Base-by-base conservation (phyloP, 2,797 vertebrate species). In the Parotocinclus haroldoi region DNA sequence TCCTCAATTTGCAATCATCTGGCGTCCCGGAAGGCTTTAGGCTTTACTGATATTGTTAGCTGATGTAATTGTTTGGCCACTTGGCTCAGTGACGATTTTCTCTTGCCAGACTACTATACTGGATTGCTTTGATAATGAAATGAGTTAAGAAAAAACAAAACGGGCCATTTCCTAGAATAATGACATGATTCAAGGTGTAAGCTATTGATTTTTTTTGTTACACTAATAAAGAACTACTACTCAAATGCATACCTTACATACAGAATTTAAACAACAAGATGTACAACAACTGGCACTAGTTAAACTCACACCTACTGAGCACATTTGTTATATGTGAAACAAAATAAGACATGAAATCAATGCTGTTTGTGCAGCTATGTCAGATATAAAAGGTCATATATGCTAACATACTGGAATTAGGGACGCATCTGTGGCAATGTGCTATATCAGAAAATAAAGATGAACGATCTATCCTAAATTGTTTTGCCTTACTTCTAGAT, bases 61-160 rank as follows among this genome's bases (percentile, higher is more conserved):
- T 72, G 70, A 66, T 69, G 66, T 58, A 65, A 75, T 75, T 72
- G 69, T 69, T 72, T 66, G 50, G 58, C 51, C 76, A 49, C 58
- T 72, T 72, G 69, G 72, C 58, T 45, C 62, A 52, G 49, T 16
- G 60, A 63, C 16, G 45, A 45, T 71, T 68, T 71, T 71, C 45
- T 59, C 59, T 52, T 71, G 63, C 68, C 62, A 62, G 55, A 10
- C 44, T 44, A 48, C 69, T 66, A 54, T 40, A 71, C 58, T 65
- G 52, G 11, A 68, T 65, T 53, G 66, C 68, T 54, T 71, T 57
- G 14, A 66, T 74, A 60, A 77, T 68, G 54, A 68, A 77, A 77
- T 58, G 53, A 19, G 58, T 71, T 58, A 16, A 58, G 18, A 10
- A 39, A 45, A 58, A 66, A 52, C 63, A 27, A 27, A 27, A 17